Conservation (phyloP, 30 jellyfish, hydroid and myxozoan species). For the Cassiopea xamachana region DNA sequence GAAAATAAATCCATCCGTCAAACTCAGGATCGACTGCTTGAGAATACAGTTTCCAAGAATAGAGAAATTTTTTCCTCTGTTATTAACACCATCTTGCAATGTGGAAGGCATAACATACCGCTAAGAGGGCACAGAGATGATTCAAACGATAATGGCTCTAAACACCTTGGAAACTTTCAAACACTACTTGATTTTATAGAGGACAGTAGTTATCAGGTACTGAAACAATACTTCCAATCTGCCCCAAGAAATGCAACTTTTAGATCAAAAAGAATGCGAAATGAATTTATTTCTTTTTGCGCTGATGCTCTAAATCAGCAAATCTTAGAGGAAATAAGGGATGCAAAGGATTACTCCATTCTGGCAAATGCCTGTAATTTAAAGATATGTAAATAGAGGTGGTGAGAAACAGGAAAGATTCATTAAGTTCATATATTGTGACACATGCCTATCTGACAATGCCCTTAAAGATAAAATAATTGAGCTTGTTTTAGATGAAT, state of each 20-base stretch:
- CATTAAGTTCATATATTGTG: slow-evolving; percentile 21
- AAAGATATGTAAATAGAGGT: background rate
- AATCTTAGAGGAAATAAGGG: background rate
- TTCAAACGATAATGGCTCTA: background rate
- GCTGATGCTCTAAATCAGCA: background rate
- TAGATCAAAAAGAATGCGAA: background rate
- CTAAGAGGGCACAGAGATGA: slow-evolving; percentile 26
- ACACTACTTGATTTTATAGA: slow-evolving; percentile 26
- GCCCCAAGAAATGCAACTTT: slow-evolving; percentile 17
- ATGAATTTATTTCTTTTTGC: background rate
- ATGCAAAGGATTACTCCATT: background rate
- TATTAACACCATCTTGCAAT: background rate
- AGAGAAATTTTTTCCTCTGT: background rate
- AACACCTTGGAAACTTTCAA: slow-evolving; percentile 18
- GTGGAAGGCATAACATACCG: slow-evolving; percentile 4
- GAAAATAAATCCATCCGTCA: background rate
- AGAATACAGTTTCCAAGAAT: background rate
- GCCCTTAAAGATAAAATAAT: background rate
- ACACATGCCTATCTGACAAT: background rate
- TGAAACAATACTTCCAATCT: background rate
- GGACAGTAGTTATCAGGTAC: slow-evolving; percentile 7
- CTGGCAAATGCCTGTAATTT: slow-evolving; percentile 33
- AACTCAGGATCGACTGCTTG: background rate
- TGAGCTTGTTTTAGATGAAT: background rate
- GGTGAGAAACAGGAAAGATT: slow-evolving; percentile 14